phyloP scores from a whole-genome alignment of 2,797 vertebrate species.

The Melanotaenia trifasciata region DNA sequence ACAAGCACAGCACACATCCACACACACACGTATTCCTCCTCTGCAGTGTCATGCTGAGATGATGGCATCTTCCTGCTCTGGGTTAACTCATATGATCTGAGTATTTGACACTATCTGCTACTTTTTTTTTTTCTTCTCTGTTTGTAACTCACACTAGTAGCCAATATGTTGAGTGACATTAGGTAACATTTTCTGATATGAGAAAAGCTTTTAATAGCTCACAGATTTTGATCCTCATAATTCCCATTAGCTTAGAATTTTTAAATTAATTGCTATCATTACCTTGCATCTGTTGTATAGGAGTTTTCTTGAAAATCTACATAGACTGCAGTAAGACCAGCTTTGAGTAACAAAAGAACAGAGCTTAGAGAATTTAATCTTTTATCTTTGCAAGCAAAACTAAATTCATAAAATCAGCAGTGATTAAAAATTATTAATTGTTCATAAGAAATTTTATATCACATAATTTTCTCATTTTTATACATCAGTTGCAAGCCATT shows the following conservation, averaged over 20 bases:
- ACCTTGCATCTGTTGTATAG: not conserved
- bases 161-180: not conserved
- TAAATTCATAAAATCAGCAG: too few species aligned
- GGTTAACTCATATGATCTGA: slow-evolving; percentile 34
- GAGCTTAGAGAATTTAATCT: not conserved
- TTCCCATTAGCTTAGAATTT: slow-evolving; percentile 7
- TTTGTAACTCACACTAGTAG: not conserved
- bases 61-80: slow-evolving; percentile 29
- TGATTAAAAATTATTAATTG: too few species aligned
- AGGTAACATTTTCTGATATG: not conserved
- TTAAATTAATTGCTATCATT: not conserved
- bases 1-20: slow-evolving; percentile 18
- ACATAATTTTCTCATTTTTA: too few species aligned
- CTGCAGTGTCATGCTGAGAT: slow-evolving; percentile 37
- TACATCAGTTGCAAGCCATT: too few species aligned
- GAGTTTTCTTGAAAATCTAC: slow-evolving; percentile 20
- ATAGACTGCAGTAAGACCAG: slow-evolving; percentile 1
- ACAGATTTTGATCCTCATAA: not conserved
- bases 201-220: not conserved
- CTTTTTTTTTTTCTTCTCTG: not conserved
- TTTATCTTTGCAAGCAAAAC: not conserved
- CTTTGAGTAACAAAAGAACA: not conserved
- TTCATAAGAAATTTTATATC: too few species aligned
- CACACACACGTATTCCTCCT: slow-evolving; percentile 14
- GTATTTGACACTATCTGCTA: slow-evolving; percentile 15